Percentiles rank a stretch among this genome's conserved stretches.
These are phyloP conservation scores for Aethes cnicana DNA, from an alignment of 2,888 invertebrate genomes.

Conservation along the genomic window DNA sequence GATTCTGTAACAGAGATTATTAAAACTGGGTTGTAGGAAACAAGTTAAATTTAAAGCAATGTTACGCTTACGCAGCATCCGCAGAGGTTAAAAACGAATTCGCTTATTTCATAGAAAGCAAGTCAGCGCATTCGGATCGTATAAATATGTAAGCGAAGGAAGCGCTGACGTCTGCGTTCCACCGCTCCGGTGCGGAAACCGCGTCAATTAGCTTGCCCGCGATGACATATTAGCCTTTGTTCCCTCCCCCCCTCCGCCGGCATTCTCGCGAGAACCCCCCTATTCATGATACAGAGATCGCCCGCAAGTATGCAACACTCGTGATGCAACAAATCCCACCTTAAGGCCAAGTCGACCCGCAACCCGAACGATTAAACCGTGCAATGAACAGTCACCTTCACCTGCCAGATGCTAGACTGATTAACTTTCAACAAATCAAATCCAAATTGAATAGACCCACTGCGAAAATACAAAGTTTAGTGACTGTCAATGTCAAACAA, in stretches of 20 bases:
- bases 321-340: slow-evolving; percentile 42
- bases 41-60: background rate
- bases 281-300: slow-evolving; percentile 36
- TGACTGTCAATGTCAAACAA: slow-evolving; percentile 81
- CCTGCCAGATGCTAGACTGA: slow-evolving; percentile 68
- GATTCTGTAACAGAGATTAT: no score
- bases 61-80: slow-evolving; percentile 6
- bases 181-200: slow-evolving; percentile 76
- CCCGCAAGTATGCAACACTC: slow-evolving; percentile 42
- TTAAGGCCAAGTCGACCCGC: slow-evolving; percentile 7
- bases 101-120: slow-evolving; percentile 46
- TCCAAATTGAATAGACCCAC: slow-evolving; percentile 79
- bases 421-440: slow-evolving; percentile 55
- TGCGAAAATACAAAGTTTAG: slow-evolving; percentile 78
- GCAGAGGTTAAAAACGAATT: slow-evolving; percentile 43
- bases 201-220: slow-evolving; percentile 79
- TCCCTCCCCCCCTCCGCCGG: slow-evolving; percentile 53
- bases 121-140: slow-evolving; percentile 51
- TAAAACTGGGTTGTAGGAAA: background rate
- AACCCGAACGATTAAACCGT: slow-evolving; percentile 17
- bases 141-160: slow-evolving; percentile 77
- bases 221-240: slow-evolving; percentile 82
- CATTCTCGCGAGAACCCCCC: slow-evolving; percentile 61
- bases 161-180: slow-evolving; percentile 76
- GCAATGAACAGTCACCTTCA: slow-evolving; percentile 60